phyloP scores from a whole-genome alignment of 2,113 vertebrate species.

The Eolophus roseicapilla region DNA sequence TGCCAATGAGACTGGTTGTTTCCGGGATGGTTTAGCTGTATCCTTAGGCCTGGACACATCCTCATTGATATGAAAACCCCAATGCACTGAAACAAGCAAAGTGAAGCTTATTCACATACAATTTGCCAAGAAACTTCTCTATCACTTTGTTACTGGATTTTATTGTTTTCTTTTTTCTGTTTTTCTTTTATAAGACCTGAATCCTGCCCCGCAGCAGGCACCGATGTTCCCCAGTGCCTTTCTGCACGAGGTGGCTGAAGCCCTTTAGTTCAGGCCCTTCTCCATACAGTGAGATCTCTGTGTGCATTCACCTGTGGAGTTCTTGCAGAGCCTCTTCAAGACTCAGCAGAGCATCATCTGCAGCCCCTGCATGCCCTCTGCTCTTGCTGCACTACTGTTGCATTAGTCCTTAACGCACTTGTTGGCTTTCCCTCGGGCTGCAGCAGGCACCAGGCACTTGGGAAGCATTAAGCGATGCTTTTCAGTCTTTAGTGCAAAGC shows the following conservation, averaged over 20 bases:
- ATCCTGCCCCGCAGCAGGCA: background rate
- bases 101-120: background rate
- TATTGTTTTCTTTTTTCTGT: background rate
- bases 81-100: background rate
- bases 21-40: background rate
- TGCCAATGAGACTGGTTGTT: background rate
- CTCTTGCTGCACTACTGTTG: background rate
- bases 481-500: background rate
- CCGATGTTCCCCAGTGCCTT: background rate
- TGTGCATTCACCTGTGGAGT: background rate
- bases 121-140: background rate
- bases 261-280: background rate
- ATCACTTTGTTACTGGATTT: background rate
- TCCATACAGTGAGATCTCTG: background rate
- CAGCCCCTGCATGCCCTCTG: background rate
- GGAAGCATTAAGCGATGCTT: background rate
- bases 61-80: background rate
- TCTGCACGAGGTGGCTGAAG: background rate
- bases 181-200: background rate
- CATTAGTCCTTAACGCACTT: accelerated
- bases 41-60: background rate
- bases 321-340: background rate
- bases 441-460: background rate
- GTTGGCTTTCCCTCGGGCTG: background rate
- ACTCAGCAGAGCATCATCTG: background rate